These are phyloP conservation scores for Hapalemur alaotrensis DNA, from an alignment of 2,797 vertebrate species.

Conservation along the genomic window DNA sequence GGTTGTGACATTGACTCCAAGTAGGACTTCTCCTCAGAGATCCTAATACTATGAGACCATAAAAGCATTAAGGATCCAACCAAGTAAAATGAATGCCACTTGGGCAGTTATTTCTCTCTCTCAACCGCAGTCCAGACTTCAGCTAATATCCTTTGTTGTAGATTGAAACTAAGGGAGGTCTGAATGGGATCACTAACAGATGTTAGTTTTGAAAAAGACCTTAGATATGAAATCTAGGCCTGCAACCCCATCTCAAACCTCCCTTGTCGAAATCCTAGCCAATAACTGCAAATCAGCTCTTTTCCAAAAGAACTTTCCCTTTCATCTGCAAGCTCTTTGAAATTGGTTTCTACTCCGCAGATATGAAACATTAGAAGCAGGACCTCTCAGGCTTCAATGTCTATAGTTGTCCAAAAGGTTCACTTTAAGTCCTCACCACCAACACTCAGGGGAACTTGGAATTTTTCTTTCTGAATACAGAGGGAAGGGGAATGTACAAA, in stretches of 20 bases:
- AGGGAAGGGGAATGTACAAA: not conserved
- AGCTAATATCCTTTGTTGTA: not conserved
- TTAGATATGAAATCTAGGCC: not conserved
- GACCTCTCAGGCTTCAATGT: not conserved
- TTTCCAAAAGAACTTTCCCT: not conserved
- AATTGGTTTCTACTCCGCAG: not conserved
- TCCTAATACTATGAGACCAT: not conserved
- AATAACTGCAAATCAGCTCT: not conserved
- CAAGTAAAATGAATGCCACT: not conserved
- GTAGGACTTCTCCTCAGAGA: not conserved
- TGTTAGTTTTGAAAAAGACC: not conserved
- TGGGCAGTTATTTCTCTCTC: not conserved
- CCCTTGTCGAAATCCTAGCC: not conserved
- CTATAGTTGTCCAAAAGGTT: not conserved
- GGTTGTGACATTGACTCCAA: not conserved
- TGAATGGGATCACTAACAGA: not conserved
- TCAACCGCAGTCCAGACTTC: not conserved
- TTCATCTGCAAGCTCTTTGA: not conserved
- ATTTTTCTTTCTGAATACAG: not conserved
- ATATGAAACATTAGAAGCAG: not conserved
- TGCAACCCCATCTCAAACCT: not conserved
- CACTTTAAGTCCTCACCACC: not conserved
- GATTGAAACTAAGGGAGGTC: not conserved
- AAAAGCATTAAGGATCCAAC: not conserved
- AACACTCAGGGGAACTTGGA: not conserved